A percentile compares a stretch with the other conserved stretches of the same genome.
Conservation (phyloP, 2,113 vertebrate species). For the Stigmatopora nigra region DNA sequence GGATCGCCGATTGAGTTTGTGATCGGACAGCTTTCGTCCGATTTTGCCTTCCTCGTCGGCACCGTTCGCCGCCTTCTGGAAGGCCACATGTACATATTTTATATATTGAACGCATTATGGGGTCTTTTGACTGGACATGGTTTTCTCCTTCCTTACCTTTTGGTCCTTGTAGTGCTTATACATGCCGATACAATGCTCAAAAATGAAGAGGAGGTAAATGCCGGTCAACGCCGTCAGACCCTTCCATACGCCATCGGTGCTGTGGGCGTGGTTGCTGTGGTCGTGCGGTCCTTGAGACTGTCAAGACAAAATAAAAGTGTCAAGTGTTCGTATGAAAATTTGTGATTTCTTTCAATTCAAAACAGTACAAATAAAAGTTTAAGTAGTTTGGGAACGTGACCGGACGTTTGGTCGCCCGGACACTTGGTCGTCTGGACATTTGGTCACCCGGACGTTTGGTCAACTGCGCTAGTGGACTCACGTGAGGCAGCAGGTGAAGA, state of each 20-base stretch:
- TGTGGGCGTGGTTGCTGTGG: constrained; percentile 59
- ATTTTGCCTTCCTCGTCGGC: constrained; percentile 75
- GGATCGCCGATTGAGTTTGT: constrained; percentile 85
- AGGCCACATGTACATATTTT: background rate
- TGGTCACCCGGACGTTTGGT: too few species aligned
- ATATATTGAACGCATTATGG: background rate
- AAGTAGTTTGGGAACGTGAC: too few species aligned
- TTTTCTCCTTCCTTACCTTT: constrained; percentile 60
- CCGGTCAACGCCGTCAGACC: constrained; percentile 88
- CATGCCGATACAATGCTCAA: constrained; percentile 94
- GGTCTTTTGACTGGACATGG: background rate
- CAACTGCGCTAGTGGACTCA: constrained; percentile 63
- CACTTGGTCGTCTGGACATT: too few species aligned
- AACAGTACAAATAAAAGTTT: too few species aligned
- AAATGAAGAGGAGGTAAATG: constrained; percentile 95
- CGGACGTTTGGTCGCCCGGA: too few species aligned
- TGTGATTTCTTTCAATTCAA: too few species aligned
- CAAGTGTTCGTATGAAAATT: too few species aligned
- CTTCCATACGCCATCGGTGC: constrained; percentile 81
- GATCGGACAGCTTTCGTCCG: constrained; percentile 90
- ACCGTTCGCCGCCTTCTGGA: constrained; percentile 68
- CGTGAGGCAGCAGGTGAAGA: constrained; percentile 93
- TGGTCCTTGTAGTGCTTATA: constrained; percentile 90
- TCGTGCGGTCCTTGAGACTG: constrained; percentile 87
- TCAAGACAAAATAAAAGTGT: background rate